Percentiles rank a stretch among this genome's conserved stretches.
Conservation (phyloP, 2,888 invertebrate species). For the Aphodius granarius region DNA sequence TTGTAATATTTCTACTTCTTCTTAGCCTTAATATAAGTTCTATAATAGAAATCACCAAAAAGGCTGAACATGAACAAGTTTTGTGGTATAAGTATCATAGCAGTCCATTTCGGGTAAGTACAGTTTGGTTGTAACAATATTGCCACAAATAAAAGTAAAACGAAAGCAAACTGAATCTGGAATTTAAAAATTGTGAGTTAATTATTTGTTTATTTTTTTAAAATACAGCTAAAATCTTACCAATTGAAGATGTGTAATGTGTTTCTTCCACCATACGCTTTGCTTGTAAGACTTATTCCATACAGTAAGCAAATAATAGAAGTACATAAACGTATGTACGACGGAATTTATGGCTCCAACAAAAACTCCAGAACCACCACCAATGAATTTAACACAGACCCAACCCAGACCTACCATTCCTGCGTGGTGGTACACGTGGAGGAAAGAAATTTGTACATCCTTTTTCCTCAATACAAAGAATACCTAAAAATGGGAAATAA, state of each 20-base stretch:
- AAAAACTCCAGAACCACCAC: slow-evolving; percentile 69
- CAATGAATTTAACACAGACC: slow-evolving; percentile 62
- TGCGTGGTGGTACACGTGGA: slow-evolving; percentile 85
- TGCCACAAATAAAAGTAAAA: slow-evolving; percentile 23
- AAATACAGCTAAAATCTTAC: slow-evolving; percentile 55
- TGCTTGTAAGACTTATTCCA: slow-evolving; percentile 69
- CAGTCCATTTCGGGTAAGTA: slow-evolving; percentile 60
- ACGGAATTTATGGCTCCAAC: slow-evolving; percentile 71
- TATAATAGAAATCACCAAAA: slow-evolving; percentile 70
- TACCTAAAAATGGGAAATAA: slow-evolving; percentile 54
- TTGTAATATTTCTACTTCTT: slow-evolving; percentile 5
- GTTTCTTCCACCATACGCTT: slow-evolving; percentile 76
- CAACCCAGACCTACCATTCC: slow-evolving; percentile 75
- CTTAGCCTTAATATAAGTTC: slow-evolving; percentile 56
- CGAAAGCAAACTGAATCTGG: slow-evolving; percentile 30
- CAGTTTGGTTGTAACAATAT: slow-evolving; percentile 52
- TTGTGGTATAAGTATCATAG: slow-evolving; percentile 63
- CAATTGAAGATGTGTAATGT: slow-evolving; percentile 83
- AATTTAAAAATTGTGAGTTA: slow-evolving; percentile 17
- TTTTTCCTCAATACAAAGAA: slow-evolving; percentile 87
- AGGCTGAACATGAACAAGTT: slow-evolving; percentile 67
- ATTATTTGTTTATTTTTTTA: neutral
- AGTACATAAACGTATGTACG: slow-evolving; percentile 82
- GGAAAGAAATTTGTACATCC: slow-evolving; percentile 76
- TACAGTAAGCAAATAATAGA: slow-evolving; percentile 77